phyloP scores from a whole-genome alignment of 2,888 invertebrate genomes.

The Pristionchus fissidentatus region DNA sequence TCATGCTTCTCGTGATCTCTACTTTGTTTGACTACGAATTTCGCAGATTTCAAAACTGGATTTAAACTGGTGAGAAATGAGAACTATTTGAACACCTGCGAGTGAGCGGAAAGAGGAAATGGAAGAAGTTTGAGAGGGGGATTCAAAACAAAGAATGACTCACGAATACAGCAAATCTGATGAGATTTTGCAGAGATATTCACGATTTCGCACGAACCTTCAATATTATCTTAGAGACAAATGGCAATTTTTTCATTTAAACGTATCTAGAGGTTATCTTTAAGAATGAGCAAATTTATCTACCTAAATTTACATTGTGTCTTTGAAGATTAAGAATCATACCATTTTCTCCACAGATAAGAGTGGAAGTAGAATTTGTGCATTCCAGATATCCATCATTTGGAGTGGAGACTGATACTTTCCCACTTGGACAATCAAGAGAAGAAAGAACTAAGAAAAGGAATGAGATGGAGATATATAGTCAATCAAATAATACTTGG shows the following conservation, averaged over 20 bases:
- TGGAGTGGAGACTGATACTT: not conserved
- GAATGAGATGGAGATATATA: not conserved
- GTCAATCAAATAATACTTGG: not conserved
- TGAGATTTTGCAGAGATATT: not conserved
- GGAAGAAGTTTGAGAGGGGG: not conserved
- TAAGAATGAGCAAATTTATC: no score
- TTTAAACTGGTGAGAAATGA: not conserved
- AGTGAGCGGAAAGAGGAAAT: not conserved
- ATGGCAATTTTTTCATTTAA: no score
- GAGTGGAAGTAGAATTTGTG: not conserved
- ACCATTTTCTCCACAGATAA: not conserved
- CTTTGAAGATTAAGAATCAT: not conserved
- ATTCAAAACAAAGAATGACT: not conserved
- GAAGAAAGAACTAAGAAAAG: not conserved
- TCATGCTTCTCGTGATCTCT: constrained; percentile 7
- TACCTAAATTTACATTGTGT: not conserved
- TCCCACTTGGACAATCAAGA: constrained; percentile 21
- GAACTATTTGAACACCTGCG: constrained; percentile 13
- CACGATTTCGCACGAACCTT: constrained; percentile 23
- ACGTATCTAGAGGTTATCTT: no score
- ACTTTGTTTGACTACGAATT: not conserved
- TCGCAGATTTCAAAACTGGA: not conserved
- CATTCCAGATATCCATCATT: constrained; percentile 21
- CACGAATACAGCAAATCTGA: constrained; percentile 26
- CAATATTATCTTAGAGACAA: not conserved